Conservation (phyloP, 2,888 invertebrate species). For the Plutella xylostella region DNA sequence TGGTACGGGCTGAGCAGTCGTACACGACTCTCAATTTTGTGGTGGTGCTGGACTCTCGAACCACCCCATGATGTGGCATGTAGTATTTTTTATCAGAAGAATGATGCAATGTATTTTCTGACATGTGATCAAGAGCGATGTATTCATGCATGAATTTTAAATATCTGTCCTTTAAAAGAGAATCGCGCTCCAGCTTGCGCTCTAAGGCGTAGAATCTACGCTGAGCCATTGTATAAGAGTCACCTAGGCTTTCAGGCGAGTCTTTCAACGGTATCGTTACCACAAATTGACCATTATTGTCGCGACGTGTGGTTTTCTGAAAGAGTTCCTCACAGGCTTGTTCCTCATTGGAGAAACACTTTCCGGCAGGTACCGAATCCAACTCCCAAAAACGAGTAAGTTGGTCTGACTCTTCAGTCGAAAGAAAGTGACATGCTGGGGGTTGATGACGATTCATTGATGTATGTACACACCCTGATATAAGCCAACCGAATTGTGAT, state of each 20-base stretch:
- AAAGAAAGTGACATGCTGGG: slow-evolving; percentile 15
- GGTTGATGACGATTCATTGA: slow-evolving; percentile 9
- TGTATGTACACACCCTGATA: slow-evolving; percentile 13
- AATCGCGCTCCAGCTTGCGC: slow-evolving; percentile 8
- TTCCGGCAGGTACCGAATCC: slow-evolving; percentile 14
- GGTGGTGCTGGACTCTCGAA: slow-evolving; percentile 20
- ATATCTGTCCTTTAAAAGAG: slow-evolving; percentile 10
- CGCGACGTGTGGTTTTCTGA: slow-evolving; percentile 11
- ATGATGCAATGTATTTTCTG: neutral
- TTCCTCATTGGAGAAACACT: slow-evolving; percentile 15
- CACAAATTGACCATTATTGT: slow-evolving; percentile 16
- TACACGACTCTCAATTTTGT: slow-evolving; percentile 27
- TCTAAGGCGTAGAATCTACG: slow-evolving; percentile 17
- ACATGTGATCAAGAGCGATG: slow-evolving; percentile 14
- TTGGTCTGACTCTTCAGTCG: slow-evolving; percentile 5
- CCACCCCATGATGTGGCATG: slow-evolving; percentile 25
- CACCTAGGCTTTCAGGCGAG: slow-evolving; percentile 14
- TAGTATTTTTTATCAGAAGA: slow-evolving; percentile 12
- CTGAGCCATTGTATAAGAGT: slow-evolving; percentile 19
- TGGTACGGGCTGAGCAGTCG: slow-evolving; percentile 21
- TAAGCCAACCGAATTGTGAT: slow-evolving; percentile 21
- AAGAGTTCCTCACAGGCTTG: slow-evolving; percentile 18
- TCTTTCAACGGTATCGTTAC: slow-evolving; percentile 19
- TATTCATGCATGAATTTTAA: slow-evolving; percentile 16
- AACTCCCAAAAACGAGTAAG: slow-evolving; percentile 19